Base-by-base conservation (phyloP, 2,113 vertebrate genomes). In the Triplophysa rosa region DNA sequence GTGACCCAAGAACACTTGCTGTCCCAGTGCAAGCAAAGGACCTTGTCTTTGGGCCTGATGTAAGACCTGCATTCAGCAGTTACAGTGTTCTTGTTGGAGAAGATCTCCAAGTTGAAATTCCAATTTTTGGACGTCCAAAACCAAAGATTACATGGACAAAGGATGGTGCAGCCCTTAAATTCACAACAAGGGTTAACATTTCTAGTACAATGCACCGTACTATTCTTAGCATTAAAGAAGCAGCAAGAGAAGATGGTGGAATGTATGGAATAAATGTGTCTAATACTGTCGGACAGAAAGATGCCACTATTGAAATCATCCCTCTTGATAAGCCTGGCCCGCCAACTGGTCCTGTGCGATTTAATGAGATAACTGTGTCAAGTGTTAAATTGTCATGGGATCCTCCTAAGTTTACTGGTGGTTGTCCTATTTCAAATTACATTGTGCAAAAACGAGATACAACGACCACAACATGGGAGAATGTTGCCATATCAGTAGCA, bases 401-500 rank as follows among this genome's bases (percentile, higher is more conserved):
- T 77, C 95, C 96, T 81, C 97, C 98, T 80, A 88, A 82, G 6
- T 95, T 96, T 78, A 95, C 94, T 80, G 98, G 98, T 0, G 98
- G 98, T 84, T 98, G 96, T 87, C 92, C 96, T 84, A 96, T 99
- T 86, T 98, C 96, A 83, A 99, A 99, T 88, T 99, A 99, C 62
- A 86, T 98, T 87, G 94, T 99, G 82, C 95, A 98, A 82, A 99
- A 99, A 85, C 95, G 98, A 93, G 97, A 98, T 83, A 98, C 95
- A 82, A 98, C 95, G 0, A 93, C 95, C 49, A 93, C 94, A 26
- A 86, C 93, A 66, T 99, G 97, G 97, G 97, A 99, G 83, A 93
- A 93, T 65, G 94, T 99, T 86, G 95, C 94, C 12, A 93, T 91
- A 67, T 97, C 95, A 84, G 90, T 94, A 85, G 95, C 95, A 83